Conservation (phyloP, 2,113 vertebrate species). For the Baryphthengus martii region DNA sequence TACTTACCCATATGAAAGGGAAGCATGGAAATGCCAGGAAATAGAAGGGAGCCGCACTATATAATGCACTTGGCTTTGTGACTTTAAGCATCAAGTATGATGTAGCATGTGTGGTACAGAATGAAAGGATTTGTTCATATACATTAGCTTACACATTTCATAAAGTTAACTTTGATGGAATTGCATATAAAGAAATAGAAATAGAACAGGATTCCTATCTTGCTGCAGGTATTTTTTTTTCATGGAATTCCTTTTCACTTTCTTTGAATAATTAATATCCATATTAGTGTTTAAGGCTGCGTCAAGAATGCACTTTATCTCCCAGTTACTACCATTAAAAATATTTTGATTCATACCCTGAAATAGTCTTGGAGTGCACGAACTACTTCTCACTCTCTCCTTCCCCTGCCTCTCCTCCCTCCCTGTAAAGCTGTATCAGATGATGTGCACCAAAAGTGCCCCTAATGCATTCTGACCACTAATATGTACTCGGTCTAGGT, state of each 20-base stretch:
- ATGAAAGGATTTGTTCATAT: neutral
- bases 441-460: neutral
- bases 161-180: neutral
- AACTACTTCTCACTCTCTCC: neutral
- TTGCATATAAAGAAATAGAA: neutral
- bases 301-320: neutral
- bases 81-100: neutral
- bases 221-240: neutral
- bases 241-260: neutral
- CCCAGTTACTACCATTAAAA: neutral
- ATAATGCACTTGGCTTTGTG: neutral
- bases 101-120: neutral
- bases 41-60: neutral
- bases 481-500: neutral
- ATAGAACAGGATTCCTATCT: neutral
- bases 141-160: neutral
- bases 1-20: neutral
- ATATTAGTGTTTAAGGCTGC: neutral
- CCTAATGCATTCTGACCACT: neutral
- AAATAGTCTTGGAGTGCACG: neutral
- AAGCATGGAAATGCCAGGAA: neutral
- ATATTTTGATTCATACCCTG: neutral
- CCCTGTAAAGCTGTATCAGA: neutral
- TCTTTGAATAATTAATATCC: neutral
- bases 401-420: rapidly evolving